Percentiles rank a stretch among this genome's conserved stretches.
Conservation (phyloP, 2,113 vertebrate genomes). For the Myodes glareolus region DNA sequence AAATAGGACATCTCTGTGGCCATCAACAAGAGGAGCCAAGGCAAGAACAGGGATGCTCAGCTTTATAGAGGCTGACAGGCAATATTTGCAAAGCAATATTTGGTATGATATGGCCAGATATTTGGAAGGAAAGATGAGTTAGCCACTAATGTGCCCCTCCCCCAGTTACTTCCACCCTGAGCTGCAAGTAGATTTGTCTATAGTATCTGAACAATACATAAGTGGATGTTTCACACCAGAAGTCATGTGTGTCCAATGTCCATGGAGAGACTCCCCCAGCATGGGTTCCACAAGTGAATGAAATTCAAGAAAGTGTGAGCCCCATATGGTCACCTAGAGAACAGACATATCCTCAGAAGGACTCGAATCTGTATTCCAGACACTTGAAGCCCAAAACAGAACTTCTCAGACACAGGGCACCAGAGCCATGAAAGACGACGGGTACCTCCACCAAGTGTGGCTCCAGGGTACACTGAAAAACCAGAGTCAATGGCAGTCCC, state of each 20-base stretch:
- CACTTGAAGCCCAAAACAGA: neutral
- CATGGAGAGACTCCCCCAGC: neutral
- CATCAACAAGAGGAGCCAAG: rapidly evolving
- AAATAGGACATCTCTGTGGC: neutral
- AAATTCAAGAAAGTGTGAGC: neutral
- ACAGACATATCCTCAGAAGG: neutral
- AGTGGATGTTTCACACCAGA: neutral
- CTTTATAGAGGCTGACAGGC: too few relatives aligned
- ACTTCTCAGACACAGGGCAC: neutral
- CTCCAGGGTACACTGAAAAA: neutral
- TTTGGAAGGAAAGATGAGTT: too few relatives aligned
- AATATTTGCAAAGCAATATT: neutral
- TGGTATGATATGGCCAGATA: neutral
- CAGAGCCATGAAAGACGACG: neutral
- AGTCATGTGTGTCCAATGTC: neutral
- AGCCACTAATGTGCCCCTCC: neutral
- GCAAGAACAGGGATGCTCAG: neutral
- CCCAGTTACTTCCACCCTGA: rapidly evolving
- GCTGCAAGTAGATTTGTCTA: rapidly evolving
- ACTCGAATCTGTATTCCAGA: neutral
- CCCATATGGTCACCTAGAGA: neutral
- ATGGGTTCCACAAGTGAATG: rapidly evolving
- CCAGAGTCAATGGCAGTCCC: neutral
- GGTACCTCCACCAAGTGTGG: neutral
- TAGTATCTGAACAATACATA: neutral